These are phyloP conservation scores for Chiridota heheva DNA, from an alignment of 35 echinoderm and acorn worm genomes.

Conservation along the genomic window DNA sequence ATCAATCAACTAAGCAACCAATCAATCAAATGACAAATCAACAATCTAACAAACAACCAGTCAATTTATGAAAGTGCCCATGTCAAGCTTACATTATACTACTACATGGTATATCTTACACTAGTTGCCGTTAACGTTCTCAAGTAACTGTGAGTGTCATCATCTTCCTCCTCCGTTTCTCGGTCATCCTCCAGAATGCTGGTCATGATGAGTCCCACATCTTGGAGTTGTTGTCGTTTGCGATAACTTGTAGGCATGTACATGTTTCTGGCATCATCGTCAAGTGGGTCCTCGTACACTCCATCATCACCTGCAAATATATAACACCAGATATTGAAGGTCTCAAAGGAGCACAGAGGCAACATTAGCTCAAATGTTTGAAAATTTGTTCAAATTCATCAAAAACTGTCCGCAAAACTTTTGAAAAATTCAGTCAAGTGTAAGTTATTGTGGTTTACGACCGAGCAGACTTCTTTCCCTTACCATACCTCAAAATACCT, in stretches of 20 bases:
- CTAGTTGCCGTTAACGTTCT: not conserved
- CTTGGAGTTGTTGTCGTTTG: slow-evolving; percentile 54
- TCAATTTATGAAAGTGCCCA: too few species aligned
- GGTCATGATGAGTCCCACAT: slow-evolving; percentile 26
- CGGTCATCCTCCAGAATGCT: slow-evolving; percentile 41
- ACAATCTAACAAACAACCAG: too few species aligned
- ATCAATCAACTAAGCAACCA: too few species aligned
- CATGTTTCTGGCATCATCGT: slow-evolving; percentile 31
- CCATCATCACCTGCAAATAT: slow-evolving; percentile 81
- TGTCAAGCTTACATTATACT: too few species aligned
- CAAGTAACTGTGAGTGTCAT: too few species aligned
- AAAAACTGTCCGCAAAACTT: not conserved
- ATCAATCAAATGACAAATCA: too few species aligned
- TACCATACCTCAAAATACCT: not conserved
- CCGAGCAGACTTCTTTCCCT: not conserved
- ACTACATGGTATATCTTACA: too few species aligned
- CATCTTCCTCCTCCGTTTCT: slow-evolving; percentile 61
- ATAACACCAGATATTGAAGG: not conserved
- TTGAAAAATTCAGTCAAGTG: too few species aligned
- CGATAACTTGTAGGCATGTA: not conserved
- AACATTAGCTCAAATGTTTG: not conserved
- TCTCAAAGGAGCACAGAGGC: not conserved
- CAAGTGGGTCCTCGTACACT: slow-evolving; percentile 55
- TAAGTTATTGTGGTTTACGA: not conserved
- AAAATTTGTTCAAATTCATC: not conserved